Base-by-base conservation (phyloP, 2,888 invertebrate genomes). In the Phytoseiulus persimilis region DNA sequence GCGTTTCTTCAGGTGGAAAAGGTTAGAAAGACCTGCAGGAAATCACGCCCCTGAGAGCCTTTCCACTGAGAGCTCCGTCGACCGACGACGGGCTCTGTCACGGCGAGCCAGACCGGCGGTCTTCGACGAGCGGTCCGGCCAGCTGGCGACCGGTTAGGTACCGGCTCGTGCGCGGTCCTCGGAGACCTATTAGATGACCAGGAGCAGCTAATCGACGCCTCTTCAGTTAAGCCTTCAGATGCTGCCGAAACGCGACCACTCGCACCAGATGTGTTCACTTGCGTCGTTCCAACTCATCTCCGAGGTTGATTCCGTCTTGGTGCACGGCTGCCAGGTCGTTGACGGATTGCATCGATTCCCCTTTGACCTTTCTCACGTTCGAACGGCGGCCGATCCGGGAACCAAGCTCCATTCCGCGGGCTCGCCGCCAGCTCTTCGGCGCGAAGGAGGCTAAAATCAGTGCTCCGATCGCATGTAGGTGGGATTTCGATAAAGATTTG, bases 1-100 rank as follows among this genome's bases (percentile, higher is more conserved):
- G 65, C 65, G 65, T 65, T 65, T 65, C 65, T 65, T 65, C 65
- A 65, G 65, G 28, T 65, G 65, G 65, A 65, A 65, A 23, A 65
- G 65, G 65, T 65, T 65, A 28, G 65, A 28, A 65, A 28, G 65
- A 65, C 65, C 65, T 65, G 65, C 65, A 28, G 65, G 65, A 28
- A 65, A 65, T 65, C 65, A 65, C 65, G 65, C 65, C 65, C 65
- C 65, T 65, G 65, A 65, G 65, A 65, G 65, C 65, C n/a, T 65
- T 14, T 65, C 65, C 65, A 65, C 65, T 65, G 65, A 28, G 28
- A 65, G 9, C 65, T 65, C 28, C 65, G 5, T 23, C 65, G 65
- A 65, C 65, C 9, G 65, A 65, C 23, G 11, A 18, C 65, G 65
- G 65, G 18, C 65, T 65, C 65, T 11, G 65, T 65, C 65, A 65